Percentiles rank a stretch among this genome's conserved stretches.
These are phyloP conservation scores for Luidia sarsii DNA, from an alignment of 53 echinoderm and acorn worm genomes.

Conservation along the genomic window DNA sequence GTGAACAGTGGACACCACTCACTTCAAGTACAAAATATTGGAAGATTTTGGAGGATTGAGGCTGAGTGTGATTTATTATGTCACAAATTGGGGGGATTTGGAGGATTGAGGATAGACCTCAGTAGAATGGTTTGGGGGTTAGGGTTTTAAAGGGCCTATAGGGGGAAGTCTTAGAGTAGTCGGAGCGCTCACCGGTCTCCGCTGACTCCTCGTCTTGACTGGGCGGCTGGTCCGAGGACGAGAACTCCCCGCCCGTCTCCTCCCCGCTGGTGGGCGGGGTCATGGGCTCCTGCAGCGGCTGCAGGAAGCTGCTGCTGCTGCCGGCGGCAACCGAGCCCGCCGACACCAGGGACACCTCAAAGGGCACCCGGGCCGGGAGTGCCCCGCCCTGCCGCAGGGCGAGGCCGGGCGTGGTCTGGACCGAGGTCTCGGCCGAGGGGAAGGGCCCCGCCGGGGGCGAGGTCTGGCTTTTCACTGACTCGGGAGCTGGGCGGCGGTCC, in stretches of 20 bases:
- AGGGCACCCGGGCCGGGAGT: conserved; percentile 55
- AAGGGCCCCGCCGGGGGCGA: conserved; percentile 46
- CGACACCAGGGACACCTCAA: conserved; percentile 55
- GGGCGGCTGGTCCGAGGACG: conserved; percentile 4
- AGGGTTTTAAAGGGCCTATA: too few species aligned
- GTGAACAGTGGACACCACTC: too few species aligned
- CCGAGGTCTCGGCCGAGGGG: conserved; percentile 41
- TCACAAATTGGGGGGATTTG: too few species aligned
- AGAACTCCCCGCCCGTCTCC: conserved; percentile 28
- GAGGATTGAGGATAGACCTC: too few species aligned
- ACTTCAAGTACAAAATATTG: too few species aligned
- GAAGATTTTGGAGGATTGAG: too few species aligned
- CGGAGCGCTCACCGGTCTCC: conserved; percentile 3
- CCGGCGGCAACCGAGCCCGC: too few species aligned
- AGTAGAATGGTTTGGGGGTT: too few species aligned
- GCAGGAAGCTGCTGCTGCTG: too few species aligned
- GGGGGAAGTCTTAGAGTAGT: too few species aligned
- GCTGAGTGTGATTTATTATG: too few species aligned
- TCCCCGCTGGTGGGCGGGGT: conserved; percentile 51
- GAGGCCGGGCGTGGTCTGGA: conserved; percentile 83
- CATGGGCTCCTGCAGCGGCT: conserved; percentile 10
- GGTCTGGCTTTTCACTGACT: conserved; percentile 63
- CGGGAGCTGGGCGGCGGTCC: neutral
- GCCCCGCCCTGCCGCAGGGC: conserved; percentile 55
- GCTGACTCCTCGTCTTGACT: conserved; percentile 29